Percentiles rank a stretch among this genome's conserved stretches.
These are phyloP conservation scores for Ricordea florida DNA, from an alignment of 92 coral and sea anemone genomes.

Conservation along the genomic window DNA sequence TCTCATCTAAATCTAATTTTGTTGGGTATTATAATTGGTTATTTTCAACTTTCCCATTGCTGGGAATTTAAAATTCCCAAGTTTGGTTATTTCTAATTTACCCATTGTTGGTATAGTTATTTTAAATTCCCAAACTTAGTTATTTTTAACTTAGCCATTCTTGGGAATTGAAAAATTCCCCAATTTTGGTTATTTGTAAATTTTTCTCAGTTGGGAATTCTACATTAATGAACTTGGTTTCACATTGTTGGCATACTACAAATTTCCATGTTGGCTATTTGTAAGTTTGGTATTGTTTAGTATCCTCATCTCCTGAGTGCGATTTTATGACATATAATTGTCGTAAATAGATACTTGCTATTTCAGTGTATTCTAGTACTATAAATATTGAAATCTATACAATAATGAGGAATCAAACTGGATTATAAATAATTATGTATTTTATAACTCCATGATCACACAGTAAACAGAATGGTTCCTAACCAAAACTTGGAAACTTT, in stretches of 20 bases:
- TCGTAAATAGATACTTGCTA: no score
- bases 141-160: neutral
- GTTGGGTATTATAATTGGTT: no score
- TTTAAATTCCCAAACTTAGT: neutral
- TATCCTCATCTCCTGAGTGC: no score
- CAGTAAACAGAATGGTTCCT: neutral
- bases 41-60: no score
- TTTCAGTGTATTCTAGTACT: neutral
- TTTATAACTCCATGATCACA: conserved; percentile 1
- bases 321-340: no score
- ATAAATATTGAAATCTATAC: neutral
- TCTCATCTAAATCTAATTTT: no score
- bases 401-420: conserved; percentile 1
- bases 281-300: neutral
- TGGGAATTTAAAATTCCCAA: no score
- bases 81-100: no score
- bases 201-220: neutral
- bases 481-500: neutral
- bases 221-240: neutral
- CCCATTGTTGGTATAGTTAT: no score
- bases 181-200: neutral
- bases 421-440: neutral
- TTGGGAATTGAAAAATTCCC: neutral
- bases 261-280: neutral
- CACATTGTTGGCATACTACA: neutral